Percentiles rank a stretch among this genome's conserved stretches.
phyloP scores from a whole-genome alignment of 2,113 vertebrate species.

The Nibea albiflora region DNA sequence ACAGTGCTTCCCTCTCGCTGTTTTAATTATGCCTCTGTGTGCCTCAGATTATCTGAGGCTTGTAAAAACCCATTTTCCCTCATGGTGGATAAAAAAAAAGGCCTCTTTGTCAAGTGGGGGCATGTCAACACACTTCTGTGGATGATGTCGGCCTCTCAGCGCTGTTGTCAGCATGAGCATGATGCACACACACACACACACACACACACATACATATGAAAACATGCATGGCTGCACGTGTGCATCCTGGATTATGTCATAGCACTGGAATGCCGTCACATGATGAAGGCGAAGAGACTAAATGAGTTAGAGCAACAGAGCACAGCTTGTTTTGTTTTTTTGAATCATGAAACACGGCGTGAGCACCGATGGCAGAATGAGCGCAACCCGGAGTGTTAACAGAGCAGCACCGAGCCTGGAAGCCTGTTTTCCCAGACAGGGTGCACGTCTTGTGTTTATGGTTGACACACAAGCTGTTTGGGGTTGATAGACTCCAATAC shows the following conservation, averaged over 20 bases:
- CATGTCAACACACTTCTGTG: conserved; percentile 70
- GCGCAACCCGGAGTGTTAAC: neutral
- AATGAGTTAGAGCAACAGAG: conserved; percentile 25
- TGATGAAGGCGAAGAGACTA: conserved; percentile 45
- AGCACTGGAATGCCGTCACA: conserved; percentile 70
- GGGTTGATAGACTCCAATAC: conserved; percentile 72
- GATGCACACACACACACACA: conserved; percentile 23
- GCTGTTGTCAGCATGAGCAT: conserved; percentile 63
- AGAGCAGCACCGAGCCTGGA: conserved; percentile 31
- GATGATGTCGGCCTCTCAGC: conserved; percentile 59
- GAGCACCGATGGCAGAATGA: neutral
- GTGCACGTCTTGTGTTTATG: conserved; percentile 67
- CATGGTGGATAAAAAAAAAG: conserved; percentile 66
- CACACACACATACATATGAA: conserved; percentile 32
- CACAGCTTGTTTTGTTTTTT: conserved; percentile 26
- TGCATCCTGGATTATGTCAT: conserved; percentile 73
- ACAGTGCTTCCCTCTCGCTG: conserved; percentile 19
- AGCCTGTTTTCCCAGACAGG: conserved; percentile 36
- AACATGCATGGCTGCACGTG: conserved; percentile 41
- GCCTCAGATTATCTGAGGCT: conserved; percentile 56
- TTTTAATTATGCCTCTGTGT: conserved; percentile 65
- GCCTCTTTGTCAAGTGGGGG: conserved; percentile 74
- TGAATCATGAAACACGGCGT: neutral
- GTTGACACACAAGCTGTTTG: conserved; percentile 77
- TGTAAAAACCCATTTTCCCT: conserved; percentile 64